A percentile compares a stretch with the other conserved stretches of the same genome.
Conservation (phyloP, 2,888 invertebrate genomes). For the Heliconius ethilla region DNA sequence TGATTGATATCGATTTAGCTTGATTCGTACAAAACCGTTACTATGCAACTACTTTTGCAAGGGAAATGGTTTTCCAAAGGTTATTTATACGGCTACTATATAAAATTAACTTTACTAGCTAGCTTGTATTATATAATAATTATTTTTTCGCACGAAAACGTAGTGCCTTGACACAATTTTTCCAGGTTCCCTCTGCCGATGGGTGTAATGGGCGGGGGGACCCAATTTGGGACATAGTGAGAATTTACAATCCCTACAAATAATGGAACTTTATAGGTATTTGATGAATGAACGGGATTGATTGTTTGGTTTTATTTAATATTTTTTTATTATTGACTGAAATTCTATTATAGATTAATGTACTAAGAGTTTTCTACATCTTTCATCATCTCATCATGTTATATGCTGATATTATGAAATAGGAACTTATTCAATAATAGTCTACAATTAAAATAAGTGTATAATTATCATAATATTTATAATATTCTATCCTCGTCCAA, state of each 20-base stretch:
- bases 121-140: too few species aligned
- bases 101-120: not conserved
- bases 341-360: not conserved
- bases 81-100: not conserved
- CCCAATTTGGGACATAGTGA: too few species aligned
- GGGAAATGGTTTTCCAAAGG: not conserved
- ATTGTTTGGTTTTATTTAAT: too few species aligned
- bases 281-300: too few species aligned
- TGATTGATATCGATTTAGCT: constrained; percentile 11
- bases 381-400: not conserved
- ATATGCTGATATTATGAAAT: not conserved
- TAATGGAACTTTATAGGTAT: too few species aligned
- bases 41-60: not conserved
- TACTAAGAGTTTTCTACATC: not conserved
- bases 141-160: too few species aligned
- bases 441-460: not conserved
- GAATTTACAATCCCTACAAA: too few species aligned
- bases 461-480: not conserved
- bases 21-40: constrained; percentile 8
- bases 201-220: too few species aligned
- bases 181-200: too few species aligned
- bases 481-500: not conserved
- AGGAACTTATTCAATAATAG: not conserved
- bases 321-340: too few species aligned
- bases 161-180: too few species aligned